Evolutionary conservation across 2,797 vertebrate genomes (phyloP).

Genomic region (Microctenopoma lineatum): DNA sequence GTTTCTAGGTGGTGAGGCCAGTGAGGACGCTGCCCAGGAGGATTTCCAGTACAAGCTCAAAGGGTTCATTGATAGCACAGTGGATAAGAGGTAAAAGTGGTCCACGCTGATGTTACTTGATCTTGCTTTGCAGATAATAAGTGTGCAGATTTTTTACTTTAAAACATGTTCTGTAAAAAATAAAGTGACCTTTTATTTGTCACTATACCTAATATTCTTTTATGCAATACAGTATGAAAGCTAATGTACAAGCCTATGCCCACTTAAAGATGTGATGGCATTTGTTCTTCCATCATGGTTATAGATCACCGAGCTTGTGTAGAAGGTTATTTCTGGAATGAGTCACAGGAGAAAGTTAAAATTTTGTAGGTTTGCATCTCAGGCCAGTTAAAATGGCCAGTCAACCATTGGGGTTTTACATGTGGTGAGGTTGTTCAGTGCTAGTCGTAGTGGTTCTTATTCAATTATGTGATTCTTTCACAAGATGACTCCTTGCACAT

Average conservation of each 20-base stretch:
- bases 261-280: background rate
- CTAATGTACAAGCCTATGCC: background rate
- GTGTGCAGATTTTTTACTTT: background rate
- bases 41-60: constrained; percentile 97
- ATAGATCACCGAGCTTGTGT: too few species aligned
- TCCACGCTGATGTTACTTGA: background rate
- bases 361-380: background rate
- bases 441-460: too few species aligned
- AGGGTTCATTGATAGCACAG: constrained; percentile 93
- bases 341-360: background rate
- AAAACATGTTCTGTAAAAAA: background rate
- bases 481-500: too few species aligned
- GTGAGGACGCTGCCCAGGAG: constrained; percentile 92
- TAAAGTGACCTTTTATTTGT: background rate
- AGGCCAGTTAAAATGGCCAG: constrained; percentile 11
- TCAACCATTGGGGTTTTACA: background rate
- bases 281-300: background rate
- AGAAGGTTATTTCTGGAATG: background rate
- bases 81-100: constrained; percentile 92
- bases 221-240: background rate
- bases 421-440: background rate
- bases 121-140: background rate
- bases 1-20: constrained; percentile 87
- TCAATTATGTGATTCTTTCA: too few species aligned
- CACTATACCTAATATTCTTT: too few species aligned